Conservation (phyloP, 1,140 invertebrate genomes). For the Sipha flava region DNA sequence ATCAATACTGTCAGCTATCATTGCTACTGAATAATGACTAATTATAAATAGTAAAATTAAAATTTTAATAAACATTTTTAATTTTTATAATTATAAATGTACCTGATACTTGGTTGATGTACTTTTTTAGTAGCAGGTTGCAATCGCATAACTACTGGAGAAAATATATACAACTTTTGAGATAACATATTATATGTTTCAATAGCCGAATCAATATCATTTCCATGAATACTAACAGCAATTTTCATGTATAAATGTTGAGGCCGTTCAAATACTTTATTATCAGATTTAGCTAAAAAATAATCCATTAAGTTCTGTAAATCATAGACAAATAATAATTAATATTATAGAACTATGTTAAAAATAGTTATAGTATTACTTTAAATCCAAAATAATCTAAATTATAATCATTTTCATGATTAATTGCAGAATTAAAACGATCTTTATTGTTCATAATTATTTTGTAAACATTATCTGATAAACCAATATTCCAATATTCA, state of each 20-base stretch:
- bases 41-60: background rate
- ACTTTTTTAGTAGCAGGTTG: constrained; percentile 98
- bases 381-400: constrained; percentile 99
- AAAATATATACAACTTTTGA: constrained; percentile 81
- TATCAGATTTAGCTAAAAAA: constrained; percentile 88
- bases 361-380: too few relatives aligned
- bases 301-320: constrained; percentile 80
- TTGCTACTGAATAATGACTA: constrained; percentile 89
- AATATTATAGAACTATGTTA: too few relatives aligned
- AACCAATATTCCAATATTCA: constrained; percentile 54
- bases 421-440: constrained; percentile 83
- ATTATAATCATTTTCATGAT: constrained; percentile 93
- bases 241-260: constrained; percentile 99
- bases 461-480: constrained; percentile 72
- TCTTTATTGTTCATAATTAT: constrained; percentile 84
- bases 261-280: constrained; percentile 89
- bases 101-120: constrained; percentile 81
- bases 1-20: constrained; percentile 94
- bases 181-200: constrained; percentile 95
- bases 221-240: constrained; percentile 88
- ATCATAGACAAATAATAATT: background rate
- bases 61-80: background rate
- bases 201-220: constrained; percentile 86
- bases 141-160: constrained; percentile 13
- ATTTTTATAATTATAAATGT: constrained; percentile 41